phyloP scores from a whole-genome alignment of 2,797 vertebrate genomes.

The Malacoctenus gilli region DNA sequence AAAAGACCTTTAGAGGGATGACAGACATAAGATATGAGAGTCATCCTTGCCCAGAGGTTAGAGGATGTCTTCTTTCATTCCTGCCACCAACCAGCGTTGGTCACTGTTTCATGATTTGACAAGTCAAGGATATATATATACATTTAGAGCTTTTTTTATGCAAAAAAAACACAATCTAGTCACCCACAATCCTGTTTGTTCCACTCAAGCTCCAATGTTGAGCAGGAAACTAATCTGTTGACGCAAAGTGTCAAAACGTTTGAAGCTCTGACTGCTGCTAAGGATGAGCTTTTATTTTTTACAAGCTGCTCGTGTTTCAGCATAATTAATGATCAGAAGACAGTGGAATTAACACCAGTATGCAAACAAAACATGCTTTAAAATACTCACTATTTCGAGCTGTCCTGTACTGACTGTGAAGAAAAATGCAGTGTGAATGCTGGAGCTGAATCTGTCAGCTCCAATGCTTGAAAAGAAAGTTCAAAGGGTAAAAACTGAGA shows the following conservation, averaged over 20 bases:
- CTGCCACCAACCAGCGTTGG: slow-evolving; percentile 12
- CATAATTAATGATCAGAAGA: slow-evolving; percentile 6
- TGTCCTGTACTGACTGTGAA: too few relatives aligned
- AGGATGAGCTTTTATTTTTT: slow-evolving; percentile 10
- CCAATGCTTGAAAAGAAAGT: too few relatives aligned
- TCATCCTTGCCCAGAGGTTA: slow-evolving; percentile 44
- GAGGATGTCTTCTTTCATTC: slow-evolving; percentile 51
- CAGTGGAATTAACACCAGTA: background rate
- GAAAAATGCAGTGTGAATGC: too few relatives aligned
- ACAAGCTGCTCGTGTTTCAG: slow-evolving; percentile 2
- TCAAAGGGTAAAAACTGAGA: too few relatives aligned
- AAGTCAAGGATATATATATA: slow-evolving; percentile 18
- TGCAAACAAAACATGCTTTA: too few relatives aligned
- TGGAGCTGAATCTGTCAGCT: too few relatives aligned
- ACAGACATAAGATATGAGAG: slow-evolving; percentile 46
- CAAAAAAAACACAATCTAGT: slow-evolving; percentile 6
- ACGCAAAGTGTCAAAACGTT: slow-evolving; percentile 16
- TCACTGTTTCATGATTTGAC: slow-evolving; percentile 31
- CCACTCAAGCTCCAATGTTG: slow-evolving; percentile 22
- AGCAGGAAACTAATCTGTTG: slow-evolving; percentile 27
- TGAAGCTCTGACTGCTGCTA: slow-evolving; percentile 18
- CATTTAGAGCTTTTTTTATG: slow-evolving; percentile 20
- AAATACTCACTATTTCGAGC: too few relatives aligned
- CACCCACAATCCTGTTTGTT: slow-evolving; percentile 41
- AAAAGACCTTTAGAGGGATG: slow-evolving; percentile 61